Conservation (phyloP, 2,797 vertebrate species). For the Euthynnus affinis region DNA sequence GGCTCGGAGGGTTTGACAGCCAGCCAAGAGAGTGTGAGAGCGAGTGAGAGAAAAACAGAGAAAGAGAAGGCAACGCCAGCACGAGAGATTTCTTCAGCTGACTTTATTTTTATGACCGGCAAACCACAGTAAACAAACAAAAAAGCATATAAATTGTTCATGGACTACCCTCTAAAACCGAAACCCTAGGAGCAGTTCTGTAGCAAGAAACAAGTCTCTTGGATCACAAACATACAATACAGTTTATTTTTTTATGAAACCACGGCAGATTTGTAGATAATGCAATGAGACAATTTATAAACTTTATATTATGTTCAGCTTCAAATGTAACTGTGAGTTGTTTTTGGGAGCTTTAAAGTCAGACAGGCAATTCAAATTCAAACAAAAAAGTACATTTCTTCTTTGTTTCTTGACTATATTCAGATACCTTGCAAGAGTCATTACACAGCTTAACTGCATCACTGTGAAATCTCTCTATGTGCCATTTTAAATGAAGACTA, state of each 20-base stretch:
- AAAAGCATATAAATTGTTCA: slow-evolving; percentile 83
- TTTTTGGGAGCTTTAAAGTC: slow-evolving; percentile 13
- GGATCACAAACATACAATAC: slow-evolving; percentile 30
- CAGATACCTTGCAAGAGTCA: slow-evolving; percentile 29
- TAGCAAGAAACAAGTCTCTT: slow-evolving; percentile 46
- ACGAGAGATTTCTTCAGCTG: slow-evolving; percentile 73
- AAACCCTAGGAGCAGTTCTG: slow-evolving; percentile 64
- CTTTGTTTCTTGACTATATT: slow-evolving; percentile 14
- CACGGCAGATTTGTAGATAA: slow-evolving; percentile 39
- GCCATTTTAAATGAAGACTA: slow-evolving; percentile 31
- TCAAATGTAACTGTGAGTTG: neutral
- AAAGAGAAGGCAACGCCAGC: slow-evolving; percentile 38
- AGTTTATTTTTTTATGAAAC: slow-evolving; percentile 31
- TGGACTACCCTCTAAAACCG: slow-evolving; percentile 69
- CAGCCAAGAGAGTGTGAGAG: slow-evolving; percentile 67
- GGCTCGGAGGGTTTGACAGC: slow-evolving; percentile 73
- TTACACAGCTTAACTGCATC: slow-evolving; percentile 25
- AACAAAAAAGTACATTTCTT: slow-evolving; percentile 2
- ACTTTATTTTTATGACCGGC: slow-evolving; percentile 85
- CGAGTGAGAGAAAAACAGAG: slow-evolving; percentile 24
- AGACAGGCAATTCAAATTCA: neutral
- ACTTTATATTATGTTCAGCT: slow-evolving; percentile 11
- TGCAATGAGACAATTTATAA: slow-evolving; percentile 32
- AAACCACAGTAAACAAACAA: slow-evolving; percentile 89
- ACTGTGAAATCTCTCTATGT: slow-evolving; percentile 20